Base-by-base conservation (phyloP, 2,797 vertebrate species). In the Enteromius argenteus region DNA sequence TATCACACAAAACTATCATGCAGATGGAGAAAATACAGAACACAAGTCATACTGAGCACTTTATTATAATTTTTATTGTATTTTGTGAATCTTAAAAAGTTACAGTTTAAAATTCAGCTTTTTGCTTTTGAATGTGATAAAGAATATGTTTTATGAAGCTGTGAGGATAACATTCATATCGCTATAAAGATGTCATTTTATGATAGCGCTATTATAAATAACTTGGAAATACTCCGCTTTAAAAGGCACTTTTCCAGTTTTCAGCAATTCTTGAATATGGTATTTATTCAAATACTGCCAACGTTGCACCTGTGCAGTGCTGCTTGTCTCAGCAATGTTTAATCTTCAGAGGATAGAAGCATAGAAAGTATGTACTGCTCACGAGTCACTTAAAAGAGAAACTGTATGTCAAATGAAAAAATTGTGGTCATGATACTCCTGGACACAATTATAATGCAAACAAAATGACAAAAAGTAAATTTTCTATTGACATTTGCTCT, bases 251-350 rank as follows among this genome's bases (percentile, higher is more conserved):
- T 46, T 66, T 67, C 7, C 44, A 32, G 21, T 37, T 49, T 46
- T 73, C 30, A 49, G 32, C 13, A 51, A 74, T 46, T 32, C 56
- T 51, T 64, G 35, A 74, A 14, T 74, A 49, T 73, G 27, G 27
- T 15, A 62, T 82, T 82, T 37, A 7, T 17, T 32, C 42, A 58
- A 1, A 0, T 60, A 62, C 17, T 73, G 39, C 30, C 39, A 73
- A 49, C 7, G 8, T 46, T 62, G 79, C 67, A 81, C 35, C 53
- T 62, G 37, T 72, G 67, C 23, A 30, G 35, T 80, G 14, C 35
- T 69, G 49, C 66, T 56, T 71, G 10, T 53, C 14, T 42, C 37
- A 69, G 49, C 66, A 80, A 39, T 78, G 75, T 78, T 64, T 21
- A 32, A 10, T 78, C 75, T 64, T 56, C 14, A 80, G 46, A 80